Evolutionary conservation across 2,888 invertebrate species (phyloP).

Genomic region (Rhagonycha lutea): DNA sequence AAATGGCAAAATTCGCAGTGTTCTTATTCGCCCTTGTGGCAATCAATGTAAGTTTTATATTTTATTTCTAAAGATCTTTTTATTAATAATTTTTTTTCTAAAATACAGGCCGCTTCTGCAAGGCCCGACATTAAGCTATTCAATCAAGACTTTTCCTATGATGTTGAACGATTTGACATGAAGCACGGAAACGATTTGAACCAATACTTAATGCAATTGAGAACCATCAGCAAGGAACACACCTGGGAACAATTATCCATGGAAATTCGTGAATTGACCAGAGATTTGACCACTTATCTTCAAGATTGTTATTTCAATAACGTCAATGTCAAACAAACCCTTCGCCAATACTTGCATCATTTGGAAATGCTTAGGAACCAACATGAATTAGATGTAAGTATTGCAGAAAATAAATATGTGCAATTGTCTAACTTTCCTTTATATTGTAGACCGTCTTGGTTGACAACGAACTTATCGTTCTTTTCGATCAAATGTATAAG

Average conservation of each 20-base stretch:
- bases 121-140: background rate
- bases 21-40: background rate
- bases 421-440: background rate
- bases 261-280: conserved; percentile 2
- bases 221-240: background rate
- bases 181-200: background rate
- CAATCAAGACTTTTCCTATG: background rate
- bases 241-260: background rate
- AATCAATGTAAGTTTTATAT: background rate
- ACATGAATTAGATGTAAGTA: background rate
- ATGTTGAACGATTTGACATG: background rate
- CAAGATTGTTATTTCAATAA: background rate
- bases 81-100: background rate
- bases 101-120: background rate
- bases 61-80: background rate
- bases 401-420: background rate
- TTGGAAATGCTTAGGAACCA: background rate
- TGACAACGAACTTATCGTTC: background rate
- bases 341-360: background rate
- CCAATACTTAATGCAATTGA: background rate
- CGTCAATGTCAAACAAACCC: background rate
- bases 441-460: background rate
- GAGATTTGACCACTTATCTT: background rate
- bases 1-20: background rate
- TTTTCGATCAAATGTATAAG: background rate